phyloP scores from a whole-genome alignment of 2,888 invertebrate genomes.

The Drosophila mimica region DNA sequence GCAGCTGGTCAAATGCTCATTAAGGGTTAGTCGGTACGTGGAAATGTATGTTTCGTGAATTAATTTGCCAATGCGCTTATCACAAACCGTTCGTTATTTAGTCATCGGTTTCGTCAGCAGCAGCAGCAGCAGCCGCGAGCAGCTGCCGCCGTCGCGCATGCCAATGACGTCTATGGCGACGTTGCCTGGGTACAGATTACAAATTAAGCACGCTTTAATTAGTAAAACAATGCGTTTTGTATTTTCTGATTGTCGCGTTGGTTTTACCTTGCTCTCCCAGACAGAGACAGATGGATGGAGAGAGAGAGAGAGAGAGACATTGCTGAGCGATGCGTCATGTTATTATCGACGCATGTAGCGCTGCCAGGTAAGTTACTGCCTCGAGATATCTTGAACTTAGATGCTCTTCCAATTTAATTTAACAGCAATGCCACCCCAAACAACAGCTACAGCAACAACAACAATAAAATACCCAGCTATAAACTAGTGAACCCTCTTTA shows the following conservation, averaged over 20 bases:
- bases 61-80: conserved; percentile 29
- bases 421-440: conserved; percentile 20
- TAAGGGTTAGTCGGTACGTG: neutral
- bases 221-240: conserved; percentile 32
- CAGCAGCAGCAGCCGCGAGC: conserved; percentile 11
- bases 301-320: conserved; percentile 17
- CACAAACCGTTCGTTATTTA: conserved; percentile 30
- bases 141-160: conserved; percentile 29
- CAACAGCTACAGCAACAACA: conserved; percentile 7
- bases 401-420: conserved; percentile 42
- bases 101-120: conserved; percentile 26
- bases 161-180: conserved; percentile 39
- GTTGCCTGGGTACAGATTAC: conserved; percentile 54
- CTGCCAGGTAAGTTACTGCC: conserved; percentile 27
- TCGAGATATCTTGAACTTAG: conserved; percentile 8
- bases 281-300: neutral
- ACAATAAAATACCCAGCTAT: neutral
- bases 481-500: neutral
- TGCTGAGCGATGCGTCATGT: conserved; percentile 51
- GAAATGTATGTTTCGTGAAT: neutral
- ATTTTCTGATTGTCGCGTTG: conserved; percentile 22
- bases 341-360: neutral
- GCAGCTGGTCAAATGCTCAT: neutral
- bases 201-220: conserved; percentile 66
- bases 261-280: conserved; percentile 24